Percentiles rank a stretch among this genome's conserved stretches.
Evolutionary conservation across 2,888 invertebrate genomes (phyloP).

Genomic region (Choristoneura rosaceana): DNA sequence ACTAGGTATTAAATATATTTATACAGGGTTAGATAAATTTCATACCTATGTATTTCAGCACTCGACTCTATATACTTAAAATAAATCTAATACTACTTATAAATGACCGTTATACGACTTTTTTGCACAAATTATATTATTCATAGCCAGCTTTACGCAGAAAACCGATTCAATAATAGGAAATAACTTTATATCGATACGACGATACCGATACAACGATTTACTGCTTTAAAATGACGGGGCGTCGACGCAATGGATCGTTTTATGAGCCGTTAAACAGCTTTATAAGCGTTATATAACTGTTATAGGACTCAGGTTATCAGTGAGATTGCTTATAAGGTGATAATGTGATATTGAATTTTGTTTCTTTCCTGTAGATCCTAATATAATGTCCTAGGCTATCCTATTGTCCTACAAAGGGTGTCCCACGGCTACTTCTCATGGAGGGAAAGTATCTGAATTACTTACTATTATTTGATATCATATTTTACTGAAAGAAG

Average conservation of each 20-base stretch:
- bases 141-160: slow-evolving; percentile 8
- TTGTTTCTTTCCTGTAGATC: neutral
- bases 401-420: no score
- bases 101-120: neutral
- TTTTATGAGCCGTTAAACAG: slow-evolving; percentile 31
- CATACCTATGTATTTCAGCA: neutral
- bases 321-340: neutral
- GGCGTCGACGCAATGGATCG: slow-evolving; percentile 20
- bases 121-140: neutral
- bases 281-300: slow-evolving; percentile 30
- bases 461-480: no score
- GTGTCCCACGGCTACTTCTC: no score
- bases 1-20: no score
- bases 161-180: slow-evolving; percentile 15
- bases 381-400: no score
- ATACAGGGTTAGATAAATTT: neutral
- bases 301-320: slow-evolving; percentile 21
- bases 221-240: slow-evolving; percentile 37
- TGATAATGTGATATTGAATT: neutral
- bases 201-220: slow-evolving; percentile 29
- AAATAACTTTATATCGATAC: slow-evolving; percentile 30
- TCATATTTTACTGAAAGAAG: no score
- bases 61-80: no score
- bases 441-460: no score
- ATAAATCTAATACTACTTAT: no score